Conservation (phyloP, 1,140 invertebrate genomes). For the Lineus longissimus region DNA sequence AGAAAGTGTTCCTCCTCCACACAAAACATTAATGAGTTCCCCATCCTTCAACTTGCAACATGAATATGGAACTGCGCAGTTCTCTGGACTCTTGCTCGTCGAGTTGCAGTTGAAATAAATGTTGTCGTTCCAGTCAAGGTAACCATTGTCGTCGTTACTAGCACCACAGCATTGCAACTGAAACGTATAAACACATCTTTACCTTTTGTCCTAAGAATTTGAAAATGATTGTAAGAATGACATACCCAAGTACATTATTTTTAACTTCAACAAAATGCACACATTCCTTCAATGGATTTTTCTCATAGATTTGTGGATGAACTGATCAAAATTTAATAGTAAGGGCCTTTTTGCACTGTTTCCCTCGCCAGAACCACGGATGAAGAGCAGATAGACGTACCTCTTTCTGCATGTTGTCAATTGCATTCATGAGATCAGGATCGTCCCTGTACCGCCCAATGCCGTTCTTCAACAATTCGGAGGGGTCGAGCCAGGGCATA, state of each 20-base stretch:
- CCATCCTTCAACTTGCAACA: not conserved
- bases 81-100: constrained; percentile 61
- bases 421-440: constrained; percentile 85
- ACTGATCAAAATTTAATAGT: too few relatives aligned
- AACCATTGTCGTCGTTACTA: constrained; percentile 80
- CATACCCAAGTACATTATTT: too few relatives aligned
- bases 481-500: constrained; percentile 49
- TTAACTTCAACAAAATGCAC: too few relatives aligned
- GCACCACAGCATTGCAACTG: constrained; percentile 88
- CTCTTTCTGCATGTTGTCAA: constrained; percentile 89
- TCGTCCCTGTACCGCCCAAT: constrained; percentile 87
- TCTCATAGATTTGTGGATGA: too few relatives aligned
- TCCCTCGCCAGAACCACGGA: too few relatives aligned
- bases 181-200: constrained; percentile 16
- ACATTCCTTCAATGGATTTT: too few relatives aligned
- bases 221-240: too few relatives aligned
- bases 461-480: constrained; percentile 78
- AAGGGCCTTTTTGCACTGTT: too few relatives aligned
- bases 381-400: too few relatives aligned
- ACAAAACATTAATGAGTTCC: too few relatives aligned
- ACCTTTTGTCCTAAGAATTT: too few relatives aligned
- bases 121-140: constrained; percentile 90
- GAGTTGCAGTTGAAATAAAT: constrained; percentile 88
- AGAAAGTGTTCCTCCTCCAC: too few relatives aligned
- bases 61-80: not conserved